Evolutionary conservation across 1,140 invertebrate species (phyloP).

Genomic region (Tachypleus tridentatus): DNA sequence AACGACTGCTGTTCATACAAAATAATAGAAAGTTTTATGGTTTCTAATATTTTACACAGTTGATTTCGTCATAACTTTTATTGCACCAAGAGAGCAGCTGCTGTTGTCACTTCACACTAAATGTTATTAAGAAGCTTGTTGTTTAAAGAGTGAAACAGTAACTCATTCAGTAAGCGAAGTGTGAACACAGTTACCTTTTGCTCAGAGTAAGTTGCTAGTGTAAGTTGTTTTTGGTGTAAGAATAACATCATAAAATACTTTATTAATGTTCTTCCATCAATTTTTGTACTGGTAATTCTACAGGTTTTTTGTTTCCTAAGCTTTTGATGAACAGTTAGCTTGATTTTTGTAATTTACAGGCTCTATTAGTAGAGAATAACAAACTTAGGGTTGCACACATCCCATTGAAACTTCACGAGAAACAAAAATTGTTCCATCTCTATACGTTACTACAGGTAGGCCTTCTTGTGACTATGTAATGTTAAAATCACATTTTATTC

Average conservation of each 20-base stretch:
- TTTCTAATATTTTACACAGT: not conserved
- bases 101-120: slow-evolving; percentile 38
- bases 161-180: no score
- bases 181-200: no score
- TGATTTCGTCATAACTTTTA: not conserved
- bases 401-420: slow-evolving; percentile 71
- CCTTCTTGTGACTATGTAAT: slow-evolving; percentile 31
- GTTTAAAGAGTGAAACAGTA: no score
- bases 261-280: no score
- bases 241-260: no score
- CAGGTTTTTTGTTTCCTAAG: no score
- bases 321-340: not conserved
- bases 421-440: slow-evolving; percentile 67
- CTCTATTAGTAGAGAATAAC: slow-evolving; percentile 66
- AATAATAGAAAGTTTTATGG: not conserved
- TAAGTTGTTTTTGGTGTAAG: no score
- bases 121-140: no score
- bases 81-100: slow-evolving; percentile 83
- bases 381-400: slow-evolving; percentile 88
- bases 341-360: slow-evolving; percentile 26
- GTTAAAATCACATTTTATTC: not conserved
- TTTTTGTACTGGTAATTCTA: no score
- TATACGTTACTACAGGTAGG: slow-evolving; percentile 67
- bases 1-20: not conserved
- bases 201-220: no score